Percentiles rank a stretch among this genome's conserved stretches.
phyloP scores from a whole-genome alignment of 2,888 invertebrate genomes.

The Xanthorhoe designata region DNA sequence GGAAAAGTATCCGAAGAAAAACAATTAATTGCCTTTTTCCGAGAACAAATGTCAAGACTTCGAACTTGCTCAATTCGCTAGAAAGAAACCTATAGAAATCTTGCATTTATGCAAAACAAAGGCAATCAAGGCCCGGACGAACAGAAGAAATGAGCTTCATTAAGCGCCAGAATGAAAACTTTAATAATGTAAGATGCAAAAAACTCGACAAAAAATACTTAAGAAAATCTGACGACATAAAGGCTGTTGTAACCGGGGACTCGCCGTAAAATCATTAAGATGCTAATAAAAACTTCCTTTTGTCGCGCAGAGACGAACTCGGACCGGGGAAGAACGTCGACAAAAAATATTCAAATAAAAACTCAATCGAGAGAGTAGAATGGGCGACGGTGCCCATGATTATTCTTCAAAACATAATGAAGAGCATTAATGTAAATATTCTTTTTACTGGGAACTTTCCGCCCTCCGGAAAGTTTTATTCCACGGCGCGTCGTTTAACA shows the following conservation, averaged over 20 bases:
- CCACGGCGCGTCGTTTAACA: slow-evolving; percentile 84
- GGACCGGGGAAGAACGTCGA: slow-evolving; percentile 51
- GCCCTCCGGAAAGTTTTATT: slow-evolving; percentile 85
- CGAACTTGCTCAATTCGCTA: slow-evolving; percentile 77
- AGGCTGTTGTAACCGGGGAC: slow-evolving; percentile 85
- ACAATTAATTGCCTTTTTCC: slow-evolving; percentile 72
- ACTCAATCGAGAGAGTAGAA: slow-evolving; percentile 82
- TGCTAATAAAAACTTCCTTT: slow-evolving; percentile 87
- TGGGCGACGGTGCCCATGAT: slow-evolving; percentile 82
- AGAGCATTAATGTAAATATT: slow-evolving; percentile 87
- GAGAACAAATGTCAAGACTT: slow-evolving; percentile 75
- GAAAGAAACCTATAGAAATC: slow-evolving; percentile 83
- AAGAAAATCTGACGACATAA: slow-evolving; percentile 86
- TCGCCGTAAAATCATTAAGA: slow-evolving; percentile 87
- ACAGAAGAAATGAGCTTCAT: slow-evolving; percentile 86
- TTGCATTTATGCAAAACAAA: slow-evolving; percentile 86
- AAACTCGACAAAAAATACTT: slow-evolving; percentile 84
- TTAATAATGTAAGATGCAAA: slow-evolving; percentile 86
- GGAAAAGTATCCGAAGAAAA: slow-evolving; percentile 55
- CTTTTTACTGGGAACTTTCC: slow-evolving; percentile 81
- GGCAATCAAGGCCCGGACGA: slow-evolving; percentile 83
- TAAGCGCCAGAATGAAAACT: slow-evolving; percentile 85
- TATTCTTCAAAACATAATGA: slow-evolving; percentile 87
- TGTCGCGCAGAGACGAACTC: slow-evolving; percentile 82
- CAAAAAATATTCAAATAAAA: slow-evolving; percentile 85